phyloP scores from a whole-genome alignment of 2,888 invertebrate species.

The Monoplex corrugatus region DNA sequence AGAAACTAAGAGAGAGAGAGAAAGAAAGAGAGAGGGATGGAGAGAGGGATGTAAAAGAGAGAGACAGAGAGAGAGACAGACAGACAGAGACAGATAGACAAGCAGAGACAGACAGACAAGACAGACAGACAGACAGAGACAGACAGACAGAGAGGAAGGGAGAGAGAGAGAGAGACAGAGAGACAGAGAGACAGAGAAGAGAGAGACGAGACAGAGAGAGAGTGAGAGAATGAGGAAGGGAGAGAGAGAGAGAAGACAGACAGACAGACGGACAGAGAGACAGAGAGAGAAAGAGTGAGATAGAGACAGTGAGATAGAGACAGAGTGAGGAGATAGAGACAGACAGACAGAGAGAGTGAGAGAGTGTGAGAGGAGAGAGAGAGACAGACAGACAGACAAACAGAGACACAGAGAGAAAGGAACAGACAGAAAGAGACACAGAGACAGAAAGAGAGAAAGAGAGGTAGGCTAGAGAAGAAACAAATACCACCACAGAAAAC shows the following conservation, averaged over 20 bases:
- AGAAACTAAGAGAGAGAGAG: too few species aligned
- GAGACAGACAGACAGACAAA: too few species aligned
- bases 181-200: conserved; percentile 23
- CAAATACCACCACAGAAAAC: too few species aligned
- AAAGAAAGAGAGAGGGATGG: too few species aligned
- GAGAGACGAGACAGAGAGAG: conserved; percentile 33
- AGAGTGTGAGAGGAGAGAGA: too few species aligned
- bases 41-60: not conserved
- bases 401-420: too few species aligned
- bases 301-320: not conserved
- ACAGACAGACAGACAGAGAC: conserved; percentile 4
- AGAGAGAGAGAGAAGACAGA: conserved; percentile 40
- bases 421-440: too few species aligned
- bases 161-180: not conserved
- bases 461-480: too few species aligned
- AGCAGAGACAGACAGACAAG: not conserved
- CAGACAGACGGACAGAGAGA: conserved; percentile 43
- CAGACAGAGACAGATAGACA: not conserved
- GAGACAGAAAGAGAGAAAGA: too few species aligned
- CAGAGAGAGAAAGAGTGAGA: too few species aligned
- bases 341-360: not conserved
- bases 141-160: not conserved
- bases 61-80: not conserved
- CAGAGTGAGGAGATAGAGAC: not conserved
- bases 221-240: conserved; percentile 35